Conservation (phyloP, 2,888 invertebrate genomes). For the Epirrhoe tristata region DNA sequence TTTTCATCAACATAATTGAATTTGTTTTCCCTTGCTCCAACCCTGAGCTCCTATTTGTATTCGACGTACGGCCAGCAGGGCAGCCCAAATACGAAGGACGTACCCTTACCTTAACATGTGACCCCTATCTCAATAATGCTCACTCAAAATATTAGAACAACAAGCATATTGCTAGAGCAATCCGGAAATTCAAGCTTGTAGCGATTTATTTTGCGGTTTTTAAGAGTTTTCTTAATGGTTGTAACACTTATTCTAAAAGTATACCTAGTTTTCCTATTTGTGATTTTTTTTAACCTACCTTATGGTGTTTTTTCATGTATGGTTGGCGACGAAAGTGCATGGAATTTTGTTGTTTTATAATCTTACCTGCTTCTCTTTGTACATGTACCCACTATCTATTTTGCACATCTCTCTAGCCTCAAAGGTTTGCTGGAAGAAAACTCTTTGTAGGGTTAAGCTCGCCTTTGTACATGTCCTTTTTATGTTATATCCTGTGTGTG, state of each 20-base stretch:
- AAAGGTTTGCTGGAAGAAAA: no score
- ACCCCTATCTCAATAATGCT: constrained; percentile 68
- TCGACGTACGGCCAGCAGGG: constrained; percentile 54
- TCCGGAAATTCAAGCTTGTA: constrained; percentile 2
- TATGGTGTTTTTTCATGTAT: no score
- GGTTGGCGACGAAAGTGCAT: no score
- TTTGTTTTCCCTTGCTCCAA: constrained; percentile 36
- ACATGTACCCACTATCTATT: no score
- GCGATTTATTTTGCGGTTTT: not conserved
- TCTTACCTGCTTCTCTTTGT: no score
- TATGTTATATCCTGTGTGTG: no score
- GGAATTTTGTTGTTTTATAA: no score
- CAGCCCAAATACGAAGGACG: constrained; percentile 61
- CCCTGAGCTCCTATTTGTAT: constrained; percentile 62
- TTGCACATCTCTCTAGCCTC: no score
- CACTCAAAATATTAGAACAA: constrained; percentile 60
- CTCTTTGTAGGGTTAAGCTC: no score
- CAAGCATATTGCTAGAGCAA: constrained; percentile 21
- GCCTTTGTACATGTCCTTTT: no score
- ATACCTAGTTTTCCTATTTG: no score
- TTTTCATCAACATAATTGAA: not conserved
- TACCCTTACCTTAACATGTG: constrained; percentile 66
- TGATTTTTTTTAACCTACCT: no score
- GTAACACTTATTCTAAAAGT: not conserved
- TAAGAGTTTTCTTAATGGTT: not conserved